phyloP scores from a whole-genome alignment of 1,140 invertebrate genomes.

The Pseudachorutes palmiensis region DNA sequence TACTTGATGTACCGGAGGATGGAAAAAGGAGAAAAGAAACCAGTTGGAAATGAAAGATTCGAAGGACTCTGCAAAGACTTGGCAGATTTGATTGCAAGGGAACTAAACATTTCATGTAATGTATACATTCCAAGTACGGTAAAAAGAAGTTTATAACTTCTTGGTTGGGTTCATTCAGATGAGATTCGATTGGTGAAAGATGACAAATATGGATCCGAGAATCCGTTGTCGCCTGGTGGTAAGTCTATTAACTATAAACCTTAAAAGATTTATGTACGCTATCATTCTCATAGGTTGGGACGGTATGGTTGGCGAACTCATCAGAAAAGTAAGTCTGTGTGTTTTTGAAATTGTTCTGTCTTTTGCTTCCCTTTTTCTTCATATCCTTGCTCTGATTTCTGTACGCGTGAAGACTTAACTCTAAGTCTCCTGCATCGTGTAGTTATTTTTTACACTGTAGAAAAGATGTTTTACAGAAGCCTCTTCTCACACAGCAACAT shows the following conservation, averaged over 20 bases:
- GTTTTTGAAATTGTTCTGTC: not conserved
- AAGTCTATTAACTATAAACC: not conserved
- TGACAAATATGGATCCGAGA: conserved; percentile 33
- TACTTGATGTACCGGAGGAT: conserved; percentile 72
- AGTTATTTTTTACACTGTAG: not conserved
- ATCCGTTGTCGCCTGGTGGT: conserved; percentile 24
- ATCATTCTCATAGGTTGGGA: conserved; percentile 29
- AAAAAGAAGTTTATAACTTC: not conserved
- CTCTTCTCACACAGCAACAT: conserved; percentile 2
- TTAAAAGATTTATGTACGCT: not conserved
- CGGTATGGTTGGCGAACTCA: conserved; percentile 37
- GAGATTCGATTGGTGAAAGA: conserved; percentile 34
- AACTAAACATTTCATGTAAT: conserved; percentile 77
- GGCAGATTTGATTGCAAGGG: conserved; percentile 67
- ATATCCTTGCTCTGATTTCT: not conserved
- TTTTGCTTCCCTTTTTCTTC: not conserved
- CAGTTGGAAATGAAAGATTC: conserved; percentile 66
- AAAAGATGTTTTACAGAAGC: conserved; percentile 1
- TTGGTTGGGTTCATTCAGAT: conserved; percentile 23
- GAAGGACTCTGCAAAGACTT: conserved; percentile 94
- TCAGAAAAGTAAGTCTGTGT: conserved; percentile 29
- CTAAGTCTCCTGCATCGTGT: too few species aligned
- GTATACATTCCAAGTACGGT: not conserved
- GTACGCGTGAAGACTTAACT: not conserved
- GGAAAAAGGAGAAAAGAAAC: conserved; percentile 50